Percentiles rank a stretch among this genome's conserved stretches.
Conservation (phyloP, 2,113 vertebrate genomes). For the human region GRCh38 chr3:158346001-158346500, state of each 20-base stretch:
- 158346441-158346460: background rate
- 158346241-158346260: no score
- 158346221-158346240: no score
- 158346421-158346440: background rate
- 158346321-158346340: no score
- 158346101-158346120: slow-evolving; percentile 22
- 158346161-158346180: background rate
- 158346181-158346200: no score
- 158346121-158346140: background rate
- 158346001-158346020: background rate
- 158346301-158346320: no score
- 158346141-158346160: background rate
- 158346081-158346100: background rate
- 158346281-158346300: no score
- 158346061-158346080: background rate
- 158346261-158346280: no score
- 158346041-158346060: background rate
- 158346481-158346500: background rate
- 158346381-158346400: background rate
- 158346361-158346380: background rate
- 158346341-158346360: background rate
- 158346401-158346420: background rate
- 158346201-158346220: no score
- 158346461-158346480: background rate
- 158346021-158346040: background rate